Percentiles rank a stretch among this genome's conserved stretches.
Conservation (phyloP, 2,888 invertebrate genomes). For the Drosophila macrospina region DNA sequence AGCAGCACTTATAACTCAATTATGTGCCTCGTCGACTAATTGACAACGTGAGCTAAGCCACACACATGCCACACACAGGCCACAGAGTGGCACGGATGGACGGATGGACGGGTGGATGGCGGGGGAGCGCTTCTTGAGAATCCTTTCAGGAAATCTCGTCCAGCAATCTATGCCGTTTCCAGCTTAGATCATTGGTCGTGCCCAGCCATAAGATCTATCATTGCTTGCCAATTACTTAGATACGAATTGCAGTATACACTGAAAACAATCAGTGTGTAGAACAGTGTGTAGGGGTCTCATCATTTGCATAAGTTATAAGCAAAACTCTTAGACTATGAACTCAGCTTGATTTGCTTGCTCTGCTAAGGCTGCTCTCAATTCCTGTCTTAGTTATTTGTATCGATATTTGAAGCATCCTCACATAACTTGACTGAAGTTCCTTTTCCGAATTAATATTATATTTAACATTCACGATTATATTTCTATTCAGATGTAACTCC, state of each 20-base stretch:
- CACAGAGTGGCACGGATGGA: neutral
- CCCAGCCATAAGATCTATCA: conserved; percentile 52
- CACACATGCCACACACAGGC: conserved; percentile 26
- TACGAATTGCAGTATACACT: conserved; percentile 37
- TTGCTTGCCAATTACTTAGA: conserved; percentile 54
- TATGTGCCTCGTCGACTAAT: conserved; percentile 48
- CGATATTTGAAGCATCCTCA: no score
- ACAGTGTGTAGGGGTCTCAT: no score
- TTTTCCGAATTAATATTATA: no score
- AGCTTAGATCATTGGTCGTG: conserved; percentile 33
- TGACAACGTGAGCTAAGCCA: conserved; percentile 31
- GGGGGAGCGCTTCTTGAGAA: conserved; percentile 11
- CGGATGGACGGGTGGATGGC: neutral
- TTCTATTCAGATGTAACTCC: no score
- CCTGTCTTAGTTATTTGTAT: no score
- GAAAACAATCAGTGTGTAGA: conserved; percentile 7
- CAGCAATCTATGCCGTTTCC: conserved; percentile 21
- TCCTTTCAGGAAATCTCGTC: conserved; percentile 47
- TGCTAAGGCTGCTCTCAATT: no score
- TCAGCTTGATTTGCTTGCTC: no score
- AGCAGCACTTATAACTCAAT: conserved; percentile 70
- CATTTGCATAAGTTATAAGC: no score
- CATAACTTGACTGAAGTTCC: no score
- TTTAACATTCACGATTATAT: no score
- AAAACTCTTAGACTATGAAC: no score